Percentiles rank a stretch among this genome's conserved stretches.
Conservation (phyloP, 2,113 vertebrate genomes). For the Cyprinodon tularosa region DNA sequence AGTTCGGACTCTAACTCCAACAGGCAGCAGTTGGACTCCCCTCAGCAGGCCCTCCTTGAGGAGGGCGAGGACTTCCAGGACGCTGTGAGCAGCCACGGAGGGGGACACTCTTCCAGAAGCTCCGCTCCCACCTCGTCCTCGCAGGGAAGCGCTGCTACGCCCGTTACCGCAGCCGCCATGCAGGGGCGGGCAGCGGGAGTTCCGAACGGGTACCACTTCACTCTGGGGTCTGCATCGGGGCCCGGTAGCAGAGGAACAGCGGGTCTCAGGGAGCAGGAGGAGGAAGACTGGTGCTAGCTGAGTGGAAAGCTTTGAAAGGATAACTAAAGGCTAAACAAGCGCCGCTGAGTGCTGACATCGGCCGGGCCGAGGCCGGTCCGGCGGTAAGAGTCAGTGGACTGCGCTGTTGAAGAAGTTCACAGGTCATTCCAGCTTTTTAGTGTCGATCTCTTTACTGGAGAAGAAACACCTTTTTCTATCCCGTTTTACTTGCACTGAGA, state of each 20-base stretch:
- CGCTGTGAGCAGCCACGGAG: slow-evolving; percentile 87
- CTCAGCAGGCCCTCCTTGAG: slow-evolving; percentile 70
- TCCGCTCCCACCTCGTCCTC: slow-evolving; percentile 63
- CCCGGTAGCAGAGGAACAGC: slow-evolving; percentile 78
- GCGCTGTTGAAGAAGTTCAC: slow-evolving; percentile 45
- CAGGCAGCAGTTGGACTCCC: slow-evolving; percentile 71
- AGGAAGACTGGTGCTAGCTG: slow-evolving; percentile 95
- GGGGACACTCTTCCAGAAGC: slow-evolving; percentile 83
- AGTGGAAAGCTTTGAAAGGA: slow-evolving; percentile 67
- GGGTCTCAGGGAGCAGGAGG: slow-evolving; percentile 87
- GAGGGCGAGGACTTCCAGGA: slow-evolving; percentile 92
- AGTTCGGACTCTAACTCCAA: slow-evolving; percentile 90
- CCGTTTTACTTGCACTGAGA: slow-evolving; percentile 70
- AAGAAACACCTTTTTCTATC: slow-evolving; percentile 52
- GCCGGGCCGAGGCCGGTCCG: not conserved
- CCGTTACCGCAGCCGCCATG: slow-evolving; percentile 77
- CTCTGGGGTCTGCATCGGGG: slow-evolving; percentile 82
- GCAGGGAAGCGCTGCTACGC: slow-evolving; percentile 71
- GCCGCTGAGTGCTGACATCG: not conserved
- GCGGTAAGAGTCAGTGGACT: slow-evolving; percentile 25
- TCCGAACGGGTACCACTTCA: slow-evolving; percentile 95
- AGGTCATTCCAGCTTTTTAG: slow-evolving; percentile 65
- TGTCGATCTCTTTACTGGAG: slow-evolving; percentile 41
- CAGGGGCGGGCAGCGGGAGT: slow-evolving; percentile 82
- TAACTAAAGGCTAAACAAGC: not conserved